These are phyloP conservation scores for Neodiprion lecontei DNA, from an alignment of 1,140 invertebrate species.

Conservation along the genomic window DNA sequence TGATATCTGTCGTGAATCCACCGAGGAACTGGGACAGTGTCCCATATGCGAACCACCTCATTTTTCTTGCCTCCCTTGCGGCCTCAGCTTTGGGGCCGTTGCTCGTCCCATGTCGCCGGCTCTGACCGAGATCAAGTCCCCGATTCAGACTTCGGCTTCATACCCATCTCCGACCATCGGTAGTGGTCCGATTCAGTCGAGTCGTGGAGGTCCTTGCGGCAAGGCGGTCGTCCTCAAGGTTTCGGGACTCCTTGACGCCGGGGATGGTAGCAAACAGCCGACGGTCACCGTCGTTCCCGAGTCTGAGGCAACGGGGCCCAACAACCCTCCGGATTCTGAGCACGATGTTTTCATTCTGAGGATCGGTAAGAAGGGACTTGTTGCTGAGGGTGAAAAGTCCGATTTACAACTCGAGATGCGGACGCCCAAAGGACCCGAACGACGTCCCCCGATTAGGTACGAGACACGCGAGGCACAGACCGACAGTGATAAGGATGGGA, in stretches of 20 bases:
- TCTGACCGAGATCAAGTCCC: neutral
- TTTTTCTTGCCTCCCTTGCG: conserved; percentile 38
- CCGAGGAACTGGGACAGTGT: conserved; percentile 21
- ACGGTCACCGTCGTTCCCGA: conserved; percentile 43
- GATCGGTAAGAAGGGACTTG: conserved; percentile 58
- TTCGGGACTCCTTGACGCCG: conserved; percentile 40
- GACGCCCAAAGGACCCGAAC: conserved; percentile 52
- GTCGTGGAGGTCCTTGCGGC: conserved; percentile 41
- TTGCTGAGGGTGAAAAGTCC: conserved; percentile 52
- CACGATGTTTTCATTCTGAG: conserved; percentile 56
- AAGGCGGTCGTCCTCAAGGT: conserved; percentile 55
- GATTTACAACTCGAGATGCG: conserved; percentile 57
- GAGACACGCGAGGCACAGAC: conserved; percentile 56
- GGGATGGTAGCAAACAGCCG: conserved; percentile 32
- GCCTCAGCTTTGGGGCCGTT: conserved; percentile 5
- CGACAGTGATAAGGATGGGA: conserved; percentile 32
- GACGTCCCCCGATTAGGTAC: conserved; percentile 47
- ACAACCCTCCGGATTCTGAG: conserved; percentile 29
- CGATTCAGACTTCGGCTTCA: neutral
- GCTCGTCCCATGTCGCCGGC: neutral
- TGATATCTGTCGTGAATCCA: conserved; percentile 24
- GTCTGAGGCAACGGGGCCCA: conserved; percentile 19
- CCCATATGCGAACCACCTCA: conserved; percentile 26
- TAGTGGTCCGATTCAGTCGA: conserved; percentile 37
- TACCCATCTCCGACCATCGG: neutral